These are phyloP conservation scores for Cyclina sinensis DNA, from an alignment of 1,140 invertebrate genomes.

Conservation along the genomic window DNA sequence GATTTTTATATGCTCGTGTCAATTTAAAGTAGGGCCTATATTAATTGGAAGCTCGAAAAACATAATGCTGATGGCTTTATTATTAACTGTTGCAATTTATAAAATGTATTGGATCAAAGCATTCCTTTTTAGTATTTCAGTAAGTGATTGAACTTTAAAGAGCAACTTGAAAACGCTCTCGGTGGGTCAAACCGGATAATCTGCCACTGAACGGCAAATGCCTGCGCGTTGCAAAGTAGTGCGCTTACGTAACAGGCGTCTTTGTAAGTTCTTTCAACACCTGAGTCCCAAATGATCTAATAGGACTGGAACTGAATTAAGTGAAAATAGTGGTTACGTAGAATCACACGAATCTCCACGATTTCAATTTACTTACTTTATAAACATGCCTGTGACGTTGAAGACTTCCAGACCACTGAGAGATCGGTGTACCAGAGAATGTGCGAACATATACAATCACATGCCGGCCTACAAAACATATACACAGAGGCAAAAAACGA, in stretches of 20 bases:
- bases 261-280: not conserved
- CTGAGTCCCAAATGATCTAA: not conserved
- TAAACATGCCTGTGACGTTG: conserved; percentile 1
- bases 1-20: no score
- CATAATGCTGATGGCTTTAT: no score
- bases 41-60: no score
- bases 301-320: not conserved
- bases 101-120: no score
- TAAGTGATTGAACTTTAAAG: no score
- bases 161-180: no score
- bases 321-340: not conserved
- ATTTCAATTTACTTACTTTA: conserved; percentile 49
- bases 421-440: not conserved
- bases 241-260: not conserved
- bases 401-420: not conserved
- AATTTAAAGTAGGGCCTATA: no score
- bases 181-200: no score
- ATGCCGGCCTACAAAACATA: not conserved
- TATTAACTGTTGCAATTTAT: no score
- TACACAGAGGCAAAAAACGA: conserved; percentile 36
- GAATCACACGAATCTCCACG: conserved; percentile 1
- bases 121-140: no score
- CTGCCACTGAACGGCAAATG: no score
- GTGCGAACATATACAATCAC: conserved; percentile 33
- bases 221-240: no score